Conservation (phyloP, 2,113 vertebrate species). For the Climacteris rufus region DNA sequence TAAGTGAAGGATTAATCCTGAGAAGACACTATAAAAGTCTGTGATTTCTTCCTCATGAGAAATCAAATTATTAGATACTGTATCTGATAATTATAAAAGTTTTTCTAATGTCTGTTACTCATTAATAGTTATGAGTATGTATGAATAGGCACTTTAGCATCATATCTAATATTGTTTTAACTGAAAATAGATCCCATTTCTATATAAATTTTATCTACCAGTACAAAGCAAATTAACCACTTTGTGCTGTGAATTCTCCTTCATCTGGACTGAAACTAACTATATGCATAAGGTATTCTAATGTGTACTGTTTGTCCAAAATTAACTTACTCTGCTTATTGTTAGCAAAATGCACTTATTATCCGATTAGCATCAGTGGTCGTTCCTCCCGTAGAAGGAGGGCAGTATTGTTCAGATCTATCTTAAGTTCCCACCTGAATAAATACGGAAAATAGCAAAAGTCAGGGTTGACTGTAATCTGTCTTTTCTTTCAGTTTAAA, state of each 20-base stretch:
- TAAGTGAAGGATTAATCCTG: not conserved
- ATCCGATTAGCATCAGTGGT: not conserved
- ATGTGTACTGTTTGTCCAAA: not conserved
- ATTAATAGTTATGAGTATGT: not conserved
- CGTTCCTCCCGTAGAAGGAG: not conserved
- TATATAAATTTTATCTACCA: not conserved
- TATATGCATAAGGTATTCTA: not conserved
- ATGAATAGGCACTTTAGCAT: not conserved
- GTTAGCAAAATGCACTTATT: not conserved
- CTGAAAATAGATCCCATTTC: not conserved
- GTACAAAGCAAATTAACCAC: not conserved
- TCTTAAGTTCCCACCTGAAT: not conserved
- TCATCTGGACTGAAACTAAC: not conserved
- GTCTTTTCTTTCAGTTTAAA: not conserved
- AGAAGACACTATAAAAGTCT: not conserved
- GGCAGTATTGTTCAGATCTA: not conserved
- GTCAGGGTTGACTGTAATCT: accelerated
- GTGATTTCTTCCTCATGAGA: accelerated
- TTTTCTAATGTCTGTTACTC: not conserved
- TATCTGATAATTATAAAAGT: not conserved
- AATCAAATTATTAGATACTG: not conserved
- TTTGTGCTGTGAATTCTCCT: not conserved
- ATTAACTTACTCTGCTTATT: not conserved
- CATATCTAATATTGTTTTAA: not conserved
- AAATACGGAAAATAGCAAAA: not conserved